These are phyloP conservation scores for Pemphigus obesinymphae DNA, from an alignment of 1,140 invertebrate species.

Conservation along the genomic window DNA sequence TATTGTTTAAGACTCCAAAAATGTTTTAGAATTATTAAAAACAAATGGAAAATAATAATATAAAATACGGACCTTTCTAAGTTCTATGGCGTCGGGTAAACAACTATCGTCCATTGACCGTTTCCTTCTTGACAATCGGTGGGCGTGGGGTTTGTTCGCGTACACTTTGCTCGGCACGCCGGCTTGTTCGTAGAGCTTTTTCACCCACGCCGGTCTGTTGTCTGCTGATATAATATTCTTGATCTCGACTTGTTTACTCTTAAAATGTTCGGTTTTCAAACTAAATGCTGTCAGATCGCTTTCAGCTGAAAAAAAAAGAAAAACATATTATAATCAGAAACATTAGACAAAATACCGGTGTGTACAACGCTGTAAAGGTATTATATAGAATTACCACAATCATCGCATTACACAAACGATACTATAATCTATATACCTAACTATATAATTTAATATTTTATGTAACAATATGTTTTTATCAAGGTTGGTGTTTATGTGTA, in stretches of 20 bases:
- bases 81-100: conserved; percentile 11
- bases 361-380: neutral
- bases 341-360: neutral
- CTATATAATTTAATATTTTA: conserved; percentile 28
- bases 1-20: too few species aligned
- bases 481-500: neutral
- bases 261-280: conserved; percentile 67
- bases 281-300: conserved; percentile 79
- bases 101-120: conserved; percentile 28
- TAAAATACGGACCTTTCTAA: too few species aligned
- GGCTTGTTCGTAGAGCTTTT: conserved; percentile 62
- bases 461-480: conserved; percentile 9
- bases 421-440: too few species aligned
- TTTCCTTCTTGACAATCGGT: conserved; percentile 48
- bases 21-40: too few species aligned
- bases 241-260: conserved; percentile 58
- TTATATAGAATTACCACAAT: conserved; percentile 5
- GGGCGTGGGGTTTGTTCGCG: conserved; percentile 53
- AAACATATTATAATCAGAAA: conserved; percentile 5
- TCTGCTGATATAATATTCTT: conserved; percentile 65
- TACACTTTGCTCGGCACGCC: conserved; percentile 51
- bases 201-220: conserved; percentile 63
- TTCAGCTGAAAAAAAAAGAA: conserved; percentile 64
- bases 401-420: neutral
- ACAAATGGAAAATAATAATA: too few species aligned